Evolutionary conservation across 1,140 invertebrate species (phyloP), one percentile per base, ranked within the genome.

Genomic region (Apis florea): DNA sequence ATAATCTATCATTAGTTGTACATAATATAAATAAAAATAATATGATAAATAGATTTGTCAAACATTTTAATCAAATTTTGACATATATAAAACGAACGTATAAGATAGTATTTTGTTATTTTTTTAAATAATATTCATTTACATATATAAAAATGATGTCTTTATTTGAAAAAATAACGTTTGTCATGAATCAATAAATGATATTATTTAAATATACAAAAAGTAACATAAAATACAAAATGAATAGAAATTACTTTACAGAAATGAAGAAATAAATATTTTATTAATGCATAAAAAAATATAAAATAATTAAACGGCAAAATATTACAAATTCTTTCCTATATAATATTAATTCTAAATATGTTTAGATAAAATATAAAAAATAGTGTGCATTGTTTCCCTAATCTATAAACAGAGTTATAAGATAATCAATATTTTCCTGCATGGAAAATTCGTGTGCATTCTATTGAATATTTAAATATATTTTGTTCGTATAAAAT

Each of bases 381-480:
- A 31, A 3, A 63, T 40, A 66, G 31, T 79, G 58, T 58, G 8
- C 31, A n/a, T 26, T 56, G 40, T n/a, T 74, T 13, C 8, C 21
- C 26, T 68, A 17, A 4, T 81, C 13, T 24, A 21, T 59, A 59
- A 11, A 24, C 24, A 53, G 12, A 51, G 66, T 70, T 78, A 56
- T 78, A 61, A 85, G 31, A 79, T 84, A 86, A 88, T 88, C 87
- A 74, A 88, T 88, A 88, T 63, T 19, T 80, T 64, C 49, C 11
- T 17, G 24, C 59, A 21, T 72, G 56, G 70, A 61, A 53, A 61
- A 75, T 72, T 72, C 69, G 69, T 21, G 64, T 64, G 53, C 47
- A 40, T 26, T 72, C 19, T 13, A 79, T 47, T 17, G 19, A 19
- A 59, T 69, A 61, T 6, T 26, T 51, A 79, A 26, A 11, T 47